Conservation (phyloP, 2,888 invertebrate species). For the Conomelus anceps region DNA sequence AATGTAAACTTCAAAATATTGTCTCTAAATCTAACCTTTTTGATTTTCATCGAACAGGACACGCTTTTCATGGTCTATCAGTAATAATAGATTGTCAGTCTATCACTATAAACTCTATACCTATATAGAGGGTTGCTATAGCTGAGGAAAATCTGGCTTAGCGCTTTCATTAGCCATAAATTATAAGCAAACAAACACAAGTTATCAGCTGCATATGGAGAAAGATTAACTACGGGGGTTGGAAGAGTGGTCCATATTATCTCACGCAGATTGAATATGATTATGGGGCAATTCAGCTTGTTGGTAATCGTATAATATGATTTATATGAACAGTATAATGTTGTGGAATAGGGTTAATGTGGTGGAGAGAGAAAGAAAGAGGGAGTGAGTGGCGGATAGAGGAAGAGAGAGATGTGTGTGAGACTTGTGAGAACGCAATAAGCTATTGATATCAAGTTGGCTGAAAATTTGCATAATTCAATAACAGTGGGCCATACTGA, state of each 20-base stretch:
- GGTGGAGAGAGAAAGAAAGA: not conserved
- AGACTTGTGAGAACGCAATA: not conserved
- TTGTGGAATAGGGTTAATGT: not conserved
- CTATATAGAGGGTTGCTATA: not conserved
- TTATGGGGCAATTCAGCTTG: not conserved
- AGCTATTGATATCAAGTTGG: not conserved
- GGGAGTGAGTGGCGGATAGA: not conserved
- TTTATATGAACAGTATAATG: not conserved
- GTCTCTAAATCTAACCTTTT: too few relatives aligned
- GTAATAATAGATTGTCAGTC: not conserved
- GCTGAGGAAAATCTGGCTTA: not conserved
- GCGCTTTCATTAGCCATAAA: not conserved
- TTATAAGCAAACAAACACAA: not conserved
- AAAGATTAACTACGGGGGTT: not conserved
- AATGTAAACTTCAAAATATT: too few relatives aligned
- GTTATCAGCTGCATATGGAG: not conserved
- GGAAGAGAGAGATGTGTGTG: too few relatives aligned
- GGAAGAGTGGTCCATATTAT: not conserved
- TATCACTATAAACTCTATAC: not conserved
- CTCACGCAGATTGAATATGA: not conserved
- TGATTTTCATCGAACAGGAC: too few relatives aligned
- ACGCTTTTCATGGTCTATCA: not conserved
- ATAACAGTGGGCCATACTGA: not conserved
- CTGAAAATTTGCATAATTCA: not conserved
- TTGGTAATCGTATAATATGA: not conserved